Evolutionary conservation across 2,797 vertebrate genomes (phyloP).

Genomic region (Harpagifer antarcticus): DNA sequence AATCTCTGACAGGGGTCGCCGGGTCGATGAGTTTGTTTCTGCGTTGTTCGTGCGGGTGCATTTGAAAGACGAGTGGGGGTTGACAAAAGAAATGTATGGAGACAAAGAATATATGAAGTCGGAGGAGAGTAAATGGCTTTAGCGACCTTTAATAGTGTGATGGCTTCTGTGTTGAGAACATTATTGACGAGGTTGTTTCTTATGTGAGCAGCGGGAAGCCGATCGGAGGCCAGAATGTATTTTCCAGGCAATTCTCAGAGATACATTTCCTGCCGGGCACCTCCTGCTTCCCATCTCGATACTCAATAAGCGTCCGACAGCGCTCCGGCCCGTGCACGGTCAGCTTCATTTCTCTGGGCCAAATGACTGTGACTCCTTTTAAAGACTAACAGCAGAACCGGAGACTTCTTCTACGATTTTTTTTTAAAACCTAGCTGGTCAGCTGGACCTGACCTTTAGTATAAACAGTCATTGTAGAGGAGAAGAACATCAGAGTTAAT

Average conservation of each 20-base stretch:
- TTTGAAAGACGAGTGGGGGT: slow-evolving; percentile 16
- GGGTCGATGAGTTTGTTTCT: slow-evolving; percentile 62
- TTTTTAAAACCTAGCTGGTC: neutral
- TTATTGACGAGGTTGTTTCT: slow-evolving; percentile 35
- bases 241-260: slow-evolving; percentile 8
- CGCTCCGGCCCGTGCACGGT: slow-evolving; percentile 35
- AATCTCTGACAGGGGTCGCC: slow-evolving; percentile 66
- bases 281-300: slow-evolving; percentile 52
- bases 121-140: slow-evolving; percentile 9
- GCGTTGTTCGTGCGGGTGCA: slow-evolving; percentile 47
- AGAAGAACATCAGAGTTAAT: slow-evolving; percentile 5
- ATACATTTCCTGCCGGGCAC: slow-evolving; percentile 49
- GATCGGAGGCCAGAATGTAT: slow-evolving; percentile 23
- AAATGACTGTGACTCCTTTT: slow-evolving; percentile 32
- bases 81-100: neutral
- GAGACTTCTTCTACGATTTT: neutral
- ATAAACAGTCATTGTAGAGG: slow-evolving; percentile 15
- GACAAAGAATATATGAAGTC: slow-evolving; percentile 28
- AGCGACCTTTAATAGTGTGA: slow-evolving; percentile 18
- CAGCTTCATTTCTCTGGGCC: slow-evolving; percentile 46
- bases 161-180: slow-evolving; percentile 28
- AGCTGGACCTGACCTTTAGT: slow-evolving; percentile 25
- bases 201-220: slow-evolving; percentile 20
- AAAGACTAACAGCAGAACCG: neutral
- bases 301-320: slow-evolving; percentile 58